These are phyloP conservation scores for Lobophora halterata DNA, from an alignment of 2,888 invertebrate species.

Conservation along the genomic window DNA sequence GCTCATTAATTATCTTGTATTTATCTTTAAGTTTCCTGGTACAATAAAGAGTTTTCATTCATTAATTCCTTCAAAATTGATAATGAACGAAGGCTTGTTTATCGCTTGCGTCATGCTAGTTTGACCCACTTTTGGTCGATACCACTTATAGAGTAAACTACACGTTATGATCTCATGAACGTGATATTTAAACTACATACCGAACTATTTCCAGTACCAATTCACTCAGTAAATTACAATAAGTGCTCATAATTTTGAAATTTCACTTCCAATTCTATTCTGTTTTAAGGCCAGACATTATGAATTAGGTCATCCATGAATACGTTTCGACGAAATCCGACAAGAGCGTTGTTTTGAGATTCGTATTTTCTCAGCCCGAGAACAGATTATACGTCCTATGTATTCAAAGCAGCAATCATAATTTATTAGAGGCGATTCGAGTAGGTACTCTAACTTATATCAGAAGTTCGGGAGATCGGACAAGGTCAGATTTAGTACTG, in stretches of 20 bases:
- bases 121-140: conserved; percentile 74
- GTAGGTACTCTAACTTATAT: neutral
- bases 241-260: conserved; percentile 40
- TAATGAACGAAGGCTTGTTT: conserved; percentile 72
- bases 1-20: too few species aligned
- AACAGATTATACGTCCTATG: conserved; percentile 1
- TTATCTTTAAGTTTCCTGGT: too few species aligned
- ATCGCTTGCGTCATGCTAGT: conserved; percentile 73
- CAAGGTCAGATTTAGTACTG: conserved; percentile 23
- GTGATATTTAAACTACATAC: conserved; percentile 47
- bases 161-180: conserved; percentile 54
- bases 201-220: conserved; percentile 43
- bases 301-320: conserved; percentile 38
- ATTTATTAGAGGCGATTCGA: too few species aligned
- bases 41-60: too few species aligned
- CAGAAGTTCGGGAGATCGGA: conserved; percentile 17
- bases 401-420: conserved; percentile 7
- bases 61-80: conserved; percentile 64
- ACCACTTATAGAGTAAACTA: conserved; percentile 60
- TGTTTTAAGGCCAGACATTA: conserved; percentile 40
- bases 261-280: conserved; percentile 43
- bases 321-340: conserved; percentile 18
- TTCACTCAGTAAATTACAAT: conserved; percentile 41
- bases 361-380: conserved; percentile 7
- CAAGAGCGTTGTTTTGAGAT: conserved; percentile 12